phyloP scores from a whole-genome alignment of 1,140 invertebrate genomes.

The Zaprionus kolodkinae region DNA sequence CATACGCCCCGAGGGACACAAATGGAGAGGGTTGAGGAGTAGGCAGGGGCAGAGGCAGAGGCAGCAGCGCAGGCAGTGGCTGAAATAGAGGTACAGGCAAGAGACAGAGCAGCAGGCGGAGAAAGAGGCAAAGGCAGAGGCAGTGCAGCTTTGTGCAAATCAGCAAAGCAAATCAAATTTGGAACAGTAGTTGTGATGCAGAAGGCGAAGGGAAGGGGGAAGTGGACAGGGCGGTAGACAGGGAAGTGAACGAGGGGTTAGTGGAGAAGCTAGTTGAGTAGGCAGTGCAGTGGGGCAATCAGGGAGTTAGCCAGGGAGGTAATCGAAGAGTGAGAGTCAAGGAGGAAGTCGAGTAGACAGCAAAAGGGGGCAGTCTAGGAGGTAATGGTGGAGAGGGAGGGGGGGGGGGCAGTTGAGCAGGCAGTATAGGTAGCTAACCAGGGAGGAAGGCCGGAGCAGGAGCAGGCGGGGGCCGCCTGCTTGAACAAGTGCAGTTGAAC shows the following conservation, averaged over 20 bases:
- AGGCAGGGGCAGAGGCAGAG: neutral
- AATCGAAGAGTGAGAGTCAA: too few relatives aligned
- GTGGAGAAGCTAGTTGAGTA: neutral
- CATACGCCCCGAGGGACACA: constrained; percentile 55
- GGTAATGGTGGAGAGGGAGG: neutral
- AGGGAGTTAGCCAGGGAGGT: neutral
- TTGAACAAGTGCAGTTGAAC: constrained; percentile 68
- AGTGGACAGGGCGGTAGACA: neutral
- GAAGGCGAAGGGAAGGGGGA: neutral
- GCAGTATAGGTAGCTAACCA: neutral
- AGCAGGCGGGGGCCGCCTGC: neutral
- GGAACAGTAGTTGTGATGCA: constrained; percentile 73
- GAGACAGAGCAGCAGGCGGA: neutral
- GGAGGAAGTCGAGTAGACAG: too few relatives aligned
- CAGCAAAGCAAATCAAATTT: constrained; percentile 79
- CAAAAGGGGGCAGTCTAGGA: neutral
- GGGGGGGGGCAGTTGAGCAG: neutral
- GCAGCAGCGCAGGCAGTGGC: too few relatives aligned
- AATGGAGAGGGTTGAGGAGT: constrained; percentile 7
- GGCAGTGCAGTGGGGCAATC: neutral
- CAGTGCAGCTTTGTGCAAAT: constrained; percentile 50
- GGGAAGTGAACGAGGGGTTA: neutral
- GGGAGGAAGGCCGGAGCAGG: neutral
- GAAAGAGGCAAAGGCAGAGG: neutral
- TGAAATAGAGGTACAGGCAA: neutral